Percentiles rank a stretch among this genome's conserved stretches.
phyloP scores from a whole-genome alignment of 2,888 invertebrate genomes.

The Calliopum simillimum region DNA sequence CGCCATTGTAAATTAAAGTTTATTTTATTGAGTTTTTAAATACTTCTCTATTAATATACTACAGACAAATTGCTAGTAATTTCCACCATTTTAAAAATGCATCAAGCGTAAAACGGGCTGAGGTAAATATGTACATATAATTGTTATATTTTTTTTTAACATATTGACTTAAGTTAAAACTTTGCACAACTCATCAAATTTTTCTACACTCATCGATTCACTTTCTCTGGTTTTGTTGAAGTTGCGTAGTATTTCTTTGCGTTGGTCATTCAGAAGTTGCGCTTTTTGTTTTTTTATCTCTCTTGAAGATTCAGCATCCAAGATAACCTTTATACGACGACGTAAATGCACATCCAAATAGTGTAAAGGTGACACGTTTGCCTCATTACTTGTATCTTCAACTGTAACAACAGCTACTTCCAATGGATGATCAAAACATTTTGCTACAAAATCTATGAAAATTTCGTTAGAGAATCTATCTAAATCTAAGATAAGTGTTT shows the following conservation, averaged over 20 bases:
- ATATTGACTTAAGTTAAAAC: background rate
- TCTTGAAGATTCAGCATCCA: background rate
- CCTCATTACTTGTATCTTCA: background rate
- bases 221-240: background rate
- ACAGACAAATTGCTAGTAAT: too few relatives aligned
- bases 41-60: too few relatives aligned
- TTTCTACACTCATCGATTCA: background rate
- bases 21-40: too few relatives aligned
- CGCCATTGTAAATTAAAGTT: too few relatives aligned
- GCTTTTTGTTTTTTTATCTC: slow-evolving; percentile 45
- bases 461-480: slow-evolving; percentile 19
- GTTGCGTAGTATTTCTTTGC: slow-evolving; percentile 53
- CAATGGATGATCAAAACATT: slow-evolving; percentile 40
- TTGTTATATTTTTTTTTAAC: too few relatives aligned
- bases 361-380: slow-evolving; percentile 42
- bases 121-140: too few relatives aligned
- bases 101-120: too few relatives aligned
- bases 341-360: slow-evolving; percentile 57
- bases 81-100: too few relatives aligned
- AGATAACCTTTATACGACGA: slow-evolving; percentile 48
- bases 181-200: slow-evolving; percentile 13
- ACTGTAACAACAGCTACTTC: slow-evolving; percentile 30
- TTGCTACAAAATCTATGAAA: slow-evolving; percentile 38
- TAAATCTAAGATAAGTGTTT: slow-evolving; percentile 44
- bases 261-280: slow-evolving; percentile 51